phyloP scores from a whole-genome alignment of 2,113 vertebrate species.

The Carollia perspicillata region DNA sequence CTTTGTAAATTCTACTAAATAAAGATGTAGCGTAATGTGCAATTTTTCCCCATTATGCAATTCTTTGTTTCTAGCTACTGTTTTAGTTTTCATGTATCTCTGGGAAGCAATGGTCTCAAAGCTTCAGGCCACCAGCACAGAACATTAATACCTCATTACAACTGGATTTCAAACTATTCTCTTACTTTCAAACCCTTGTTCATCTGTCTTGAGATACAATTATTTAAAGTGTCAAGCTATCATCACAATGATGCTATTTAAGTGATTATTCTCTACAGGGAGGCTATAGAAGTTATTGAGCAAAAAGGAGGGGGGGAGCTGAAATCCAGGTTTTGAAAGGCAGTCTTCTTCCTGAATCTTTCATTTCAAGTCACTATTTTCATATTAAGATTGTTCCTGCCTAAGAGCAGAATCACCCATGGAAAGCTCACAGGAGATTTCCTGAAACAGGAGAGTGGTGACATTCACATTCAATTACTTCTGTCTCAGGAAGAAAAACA shows the following conservation, averaged over 20 bases:
- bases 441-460: neutral
- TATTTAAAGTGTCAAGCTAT: neutral
- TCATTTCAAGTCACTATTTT: conserved; percentile 15
- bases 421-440: neutral
- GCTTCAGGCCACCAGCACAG: neutral
- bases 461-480: neutral
- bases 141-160: conserved; percentile 28
- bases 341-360: neutral
- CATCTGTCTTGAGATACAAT: neutral
- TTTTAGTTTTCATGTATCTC: neutral
- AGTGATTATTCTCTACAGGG: neutral
- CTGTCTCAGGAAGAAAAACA: neutral
- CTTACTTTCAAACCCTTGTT: neutral
- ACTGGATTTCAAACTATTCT: conserved; percentile 2
- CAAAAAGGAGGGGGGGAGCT: neutral
- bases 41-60: neutral
- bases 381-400: neutral
- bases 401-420: neutral
- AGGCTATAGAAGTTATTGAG: neutral
- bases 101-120: neutral
- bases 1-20: neutral
- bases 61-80: neutral
- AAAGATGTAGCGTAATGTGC: neutral
- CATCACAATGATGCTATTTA: neutral
- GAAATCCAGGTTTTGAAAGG: neutral